phyloP scores from a whole-genome alignment of 2,888 invertebrate genomes.

The Romanomermis culicivorax region DNA sequence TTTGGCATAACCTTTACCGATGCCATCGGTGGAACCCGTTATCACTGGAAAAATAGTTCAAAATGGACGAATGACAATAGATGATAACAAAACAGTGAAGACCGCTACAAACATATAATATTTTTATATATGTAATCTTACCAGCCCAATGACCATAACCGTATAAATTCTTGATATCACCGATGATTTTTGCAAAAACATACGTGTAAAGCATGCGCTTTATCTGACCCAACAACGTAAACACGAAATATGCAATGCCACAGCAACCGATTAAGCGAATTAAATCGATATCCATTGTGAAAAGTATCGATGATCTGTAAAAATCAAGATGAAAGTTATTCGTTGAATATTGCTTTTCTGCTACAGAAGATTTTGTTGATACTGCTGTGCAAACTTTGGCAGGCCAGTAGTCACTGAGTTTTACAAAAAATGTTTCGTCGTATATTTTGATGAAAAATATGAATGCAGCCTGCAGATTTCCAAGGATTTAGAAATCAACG shows the following conservation, averaged over 20 bases:
- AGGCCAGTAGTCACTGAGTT: too few species aligned
- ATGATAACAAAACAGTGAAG: too few species aligned
- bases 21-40: conserved; percentile 27
- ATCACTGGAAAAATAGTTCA: conserved; percentile 16
- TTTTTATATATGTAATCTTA: not conserved
- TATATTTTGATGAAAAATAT: too few species aligned
- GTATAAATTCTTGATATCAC: not conserved
- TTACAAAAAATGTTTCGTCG: too few species aligned
- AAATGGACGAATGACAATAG: not conserved
- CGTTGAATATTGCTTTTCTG: too few species aligned
- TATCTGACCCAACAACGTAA: not conserved
- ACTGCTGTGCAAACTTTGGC: too few species aligned
- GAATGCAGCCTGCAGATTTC: too few species aligned
- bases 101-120: too few species aligned
- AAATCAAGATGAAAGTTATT: too few species aligned
- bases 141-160: not conserved
- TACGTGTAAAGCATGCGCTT: not conserved
- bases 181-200: not conserved
- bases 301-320: too few species aligned
- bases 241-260: not conserved
- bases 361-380: too few species aligned
- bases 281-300: not conserved
- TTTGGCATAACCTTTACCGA: conserved; percentile 25
- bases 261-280: not conserved
- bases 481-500: too few species aligned